Conservation (phyloP, 2,113 vertebrate species). For the Periophthalmus modestus region DNA sequence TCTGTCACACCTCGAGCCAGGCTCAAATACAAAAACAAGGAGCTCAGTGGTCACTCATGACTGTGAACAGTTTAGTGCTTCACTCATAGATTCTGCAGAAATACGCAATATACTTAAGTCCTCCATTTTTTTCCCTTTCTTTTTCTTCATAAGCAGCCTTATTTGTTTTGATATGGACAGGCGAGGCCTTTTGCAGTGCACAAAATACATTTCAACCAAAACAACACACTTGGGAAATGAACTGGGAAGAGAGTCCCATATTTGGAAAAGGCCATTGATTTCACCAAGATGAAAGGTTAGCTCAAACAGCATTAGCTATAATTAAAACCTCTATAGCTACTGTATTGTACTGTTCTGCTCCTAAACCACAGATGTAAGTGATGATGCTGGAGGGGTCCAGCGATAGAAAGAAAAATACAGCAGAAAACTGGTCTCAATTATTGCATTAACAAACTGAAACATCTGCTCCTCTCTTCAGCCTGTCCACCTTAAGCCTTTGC, state of each 20-base stretch:
- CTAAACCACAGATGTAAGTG: neutral
- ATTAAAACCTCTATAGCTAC: neutral
- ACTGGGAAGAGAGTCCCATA: neutral
- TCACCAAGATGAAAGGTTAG: constrained; percentile 7
- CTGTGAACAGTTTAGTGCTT: too few relatives aligned
- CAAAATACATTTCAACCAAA: neutral
- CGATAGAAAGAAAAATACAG: constrained; percentile 4
- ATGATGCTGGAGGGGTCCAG: neutral
- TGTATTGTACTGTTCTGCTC: neutral
- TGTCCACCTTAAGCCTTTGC: constrained; percentile 15
- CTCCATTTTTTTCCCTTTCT: too few relatives aligned
- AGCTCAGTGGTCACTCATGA: too few relatives aligned
- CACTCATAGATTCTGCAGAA: too few relatives aligned
- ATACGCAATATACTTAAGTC: too few relatives aligned
- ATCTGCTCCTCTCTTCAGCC: constrained; percentile 23
- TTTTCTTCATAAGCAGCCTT: too few relatives aligned
- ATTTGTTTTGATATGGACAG: neutral
- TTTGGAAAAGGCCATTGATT: constrained; percentile 7
- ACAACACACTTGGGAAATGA: neutral
- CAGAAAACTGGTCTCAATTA: constrained; percentile 3
- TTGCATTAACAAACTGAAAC: constrained; percentile 23
- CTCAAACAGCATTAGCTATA: neutral
- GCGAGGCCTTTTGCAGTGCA: too few relatives aligned
- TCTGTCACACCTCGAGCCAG: too few relatives aligned
- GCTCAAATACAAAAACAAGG: too few relatives aligned